Evolutionary conservation across 37 sponge, comb jelly and placozoan species (phyloP), one percentile per base, ranked within the genome.

Genomic region (Oscarella lobularis): DNA sequence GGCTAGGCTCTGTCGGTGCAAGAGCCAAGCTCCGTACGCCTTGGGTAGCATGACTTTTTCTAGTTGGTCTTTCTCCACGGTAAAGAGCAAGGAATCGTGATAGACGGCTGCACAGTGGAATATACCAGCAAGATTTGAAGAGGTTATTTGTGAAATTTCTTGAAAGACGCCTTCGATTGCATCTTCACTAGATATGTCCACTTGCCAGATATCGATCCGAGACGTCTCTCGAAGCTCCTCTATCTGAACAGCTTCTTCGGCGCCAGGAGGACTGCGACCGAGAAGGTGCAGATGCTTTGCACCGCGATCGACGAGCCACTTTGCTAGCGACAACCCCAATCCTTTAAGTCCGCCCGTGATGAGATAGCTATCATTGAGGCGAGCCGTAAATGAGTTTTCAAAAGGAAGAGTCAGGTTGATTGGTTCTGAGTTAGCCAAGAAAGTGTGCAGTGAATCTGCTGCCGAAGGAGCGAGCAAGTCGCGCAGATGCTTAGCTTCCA

Each of bases 341-440:
- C 85, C 85, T 36, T 78, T 78, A 2, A 84, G 80, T 32, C 85
- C 85, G 1, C 85, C 85, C 0, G 85, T 84, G 14, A 84, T 76
- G 0, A 84, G 27, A 39, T 84, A 84, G 27, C 32, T 34, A 35
- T 74, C 78, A n/a, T n/a, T n/a, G n/a, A n/a, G n/a, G n/a, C n/a
- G n/a, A n/a, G n/a, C n/a, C n/a, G n/a, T n/a, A n/a, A n/a, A n/a
- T n/a, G n/a, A n/a, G n/a, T n/a, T n/a, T n/a, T n/a, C n/a, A n/a
- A n/a, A n/a, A n/a, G n/a, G n/a, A n/a, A n/a, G n/a, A n/a, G n/a
- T n/a, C n/a, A n/a, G n/a, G n/a, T n/a, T n/a, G n/a, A n/a, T n/a
- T n/a, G n/a, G n/a, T n/a, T n/a, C n/a, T n/a, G n/a, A n/a, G n/a
- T n/a, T n/a, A n/a, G n/a, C n/a, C n/a, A n/a, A n/a, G n/a, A n/a